Percentiles rank a stretch among this genome's conserved stretches.
These are phyloP conservation scores for Netelia fuscicornis DNA, from an alignment of 2,888 invertebrate species.

Conservation along the genomic window DNA sequence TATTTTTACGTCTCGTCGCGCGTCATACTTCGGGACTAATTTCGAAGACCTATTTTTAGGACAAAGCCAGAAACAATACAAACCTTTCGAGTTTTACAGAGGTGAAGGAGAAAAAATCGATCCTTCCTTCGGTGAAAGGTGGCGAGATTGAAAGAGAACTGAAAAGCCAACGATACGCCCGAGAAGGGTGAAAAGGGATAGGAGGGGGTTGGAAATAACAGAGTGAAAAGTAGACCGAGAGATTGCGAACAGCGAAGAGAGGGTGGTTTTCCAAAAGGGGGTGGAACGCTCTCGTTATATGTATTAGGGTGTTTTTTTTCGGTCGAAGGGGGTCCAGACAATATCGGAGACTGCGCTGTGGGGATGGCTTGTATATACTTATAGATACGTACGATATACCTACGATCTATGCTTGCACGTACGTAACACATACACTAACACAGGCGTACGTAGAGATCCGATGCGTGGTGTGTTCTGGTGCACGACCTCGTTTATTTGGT, in stretches of 20 bases:
- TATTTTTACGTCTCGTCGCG: not conserved
- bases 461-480: slow-evolving; percentile 32
- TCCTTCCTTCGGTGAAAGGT: slow-evolving; percentile 51
- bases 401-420: not conserved
- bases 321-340: slow-evolving; percentile 46
- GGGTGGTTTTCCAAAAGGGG: slow-evolving; percentile 65
- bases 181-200: not conserved
- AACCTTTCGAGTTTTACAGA: not conserved
- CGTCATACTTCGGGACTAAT: slow-evolving; percentile 3
- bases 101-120: slow-evolving; percentile 47
- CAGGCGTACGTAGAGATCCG: slow-evolving; percentile 5
- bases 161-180: slow-evolving; percentile 41
- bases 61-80: slow-evolving; percentile 33
- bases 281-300: slow-evolving; percentile 27
- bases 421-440: not conserved
- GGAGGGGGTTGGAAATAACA: slow-evolving; percentile 36
- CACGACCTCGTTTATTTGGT: slow-evolving; percentile 65
- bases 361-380: slow-evolving; percentile 7
- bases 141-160: slow-evolving; percentile 62
- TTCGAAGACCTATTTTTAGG: slow-evolving; percentile 42
- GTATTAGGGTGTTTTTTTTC: slow-evolving; percentile 42
- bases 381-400: slow-evolving; percentile 16
- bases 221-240: slow-evolving; percentile 65
- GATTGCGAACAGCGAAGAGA: slow-evolving; percentile 51
- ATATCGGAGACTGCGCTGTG: slow-evolving; percentile 54